Evolutionary conservation across 2,888 invertebrate genomes (phyloP), one percentile per base, ranked within the genome.

Genomic region (Neelides folsomi): DNA sequence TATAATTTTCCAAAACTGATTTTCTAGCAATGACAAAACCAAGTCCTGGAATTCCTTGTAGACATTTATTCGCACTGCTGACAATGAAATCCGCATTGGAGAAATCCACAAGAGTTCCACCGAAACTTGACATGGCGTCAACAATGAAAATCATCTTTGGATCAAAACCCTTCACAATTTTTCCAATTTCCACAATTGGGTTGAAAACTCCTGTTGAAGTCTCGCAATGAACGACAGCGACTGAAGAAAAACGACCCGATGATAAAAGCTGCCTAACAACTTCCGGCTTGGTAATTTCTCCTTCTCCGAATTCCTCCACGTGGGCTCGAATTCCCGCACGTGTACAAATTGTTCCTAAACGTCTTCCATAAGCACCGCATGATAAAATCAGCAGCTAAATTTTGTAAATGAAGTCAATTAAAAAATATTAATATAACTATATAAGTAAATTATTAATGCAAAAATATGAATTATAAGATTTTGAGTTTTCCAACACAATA

Each of bases 111-210:
- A 70, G 70, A 3, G 73, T 65, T 12, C 71, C 73, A 16, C 73
- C 74, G 67, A 74, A 73, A 56, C 71, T 71, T 57, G 73, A 73
- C 72, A 74, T 74, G 19, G 72, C 72, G 67, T 74, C 74, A 42
- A 74, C 72, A 57, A 74, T 67, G 62, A 66, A 72, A 10, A 53
- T 50, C 46, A 64, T 49, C 65, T 67, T 58, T 43, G 71, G 69
- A 39, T 62, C 59, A 35, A 60, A 49, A 12, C 63, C 57, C 55
- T 69, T 68, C 8, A 73, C 66, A 34, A 68, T 46, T 15, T 65
- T 52, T 4, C 72, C 73, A 9, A 74, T 66, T 43, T 68, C 65
- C 41, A 64, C 65, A 5, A 73, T 68, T 4, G 71, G 71, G 59
- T 73, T 74, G 38, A 74, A 57, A 9, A 72, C 67, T 3, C 74